Evolutionary conservation across 1,140 invertebrate genomes (phyloP), one percentile per base, ranked within the genome.

Genomic region (Anagrus nilaparvatae): DNA sequence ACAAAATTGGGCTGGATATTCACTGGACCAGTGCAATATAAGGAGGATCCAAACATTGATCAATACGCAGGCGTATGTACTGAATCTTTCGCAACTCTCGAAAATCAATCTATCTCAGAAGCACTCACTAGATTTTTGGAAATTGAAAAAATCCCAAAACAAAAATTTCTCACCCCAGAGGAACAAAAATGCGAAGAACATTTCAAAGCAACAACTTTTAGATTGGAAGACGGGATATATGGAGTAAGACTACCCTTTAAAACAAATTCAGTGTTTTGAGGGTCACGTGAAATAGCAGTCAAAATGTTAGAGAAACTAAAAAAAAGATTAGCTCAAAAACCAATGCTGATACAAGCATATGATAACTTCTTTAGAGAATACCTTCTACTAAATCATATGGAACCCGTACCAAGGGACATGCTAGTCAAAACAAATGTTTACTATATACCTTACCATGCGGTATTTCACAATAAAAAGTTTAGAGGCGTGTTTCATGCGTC

Each of bases 371-470:
- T 67, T 37, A 30, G 47, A 16, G 57, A 59, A 39, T 65, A 62
- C 41, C 24, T 51, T 30, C 13, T 41, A 10, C 43, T 60, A 16
- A 50, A 49, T 6, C 59, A 66, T 33, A 59, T 60, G 55, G 46
- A 50, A 33, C 8, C 29, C 27, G 35, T 57, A 4, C 19, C 36
- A 27, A 43, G 30, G 4, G 23, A 13, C 3, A 24, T 40, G 4
- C 40, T 33, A 14, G 35, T 41, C 31, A 28, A 31, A 19, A 17
- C 29, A 10, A 24, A 19, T 5, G 21, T n/a, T 12, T 43, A n/a
- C 40, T 62, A 65, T 44, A 31, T 70, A n/a, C 63, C 67, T 7
- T 63, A 71, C 46, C 63, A 65, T 28, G 49, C 50, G 6, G 62
- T 69, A 0, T 7, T 62, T 5, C 55, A 54, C 25, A 29, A 62